Evolutionary conservation across 1,140 invertebrate genomes (phyloP), one percentile per base, ranked within the genome.

Genomic region (Conus betulinus): DNA sequence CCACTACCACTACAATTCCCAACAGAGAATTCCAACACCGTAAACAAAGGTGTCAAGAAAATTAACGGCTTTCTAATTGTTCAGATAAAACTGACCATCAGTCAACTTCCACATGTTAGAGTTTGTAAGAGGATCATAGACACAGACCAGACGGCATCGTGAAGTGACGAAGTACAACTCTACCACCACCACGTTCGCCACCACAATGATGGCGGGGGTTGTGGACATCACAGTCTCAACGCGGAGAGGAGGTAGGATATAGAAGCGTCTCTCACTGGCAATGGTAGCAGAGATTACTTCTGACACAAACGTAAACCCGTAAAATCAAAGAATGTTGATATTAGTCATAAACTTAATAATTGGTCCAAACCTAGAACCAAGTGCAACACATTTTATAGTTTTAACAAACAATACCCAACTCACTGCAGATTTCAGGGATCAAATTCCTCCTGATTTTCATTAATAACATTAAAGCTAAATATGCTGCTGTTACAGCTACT

Each of bases 231-330:
- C 63, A 23, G 84, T 85, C 51, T 85, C 51, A n/a, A 67, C 52
- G 67, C 67, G 84, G 17, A 85, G 84, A 74, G 84, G 84, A 10
- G n/a, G 51, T n/a, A 74, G 51, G 84, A 85, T 85, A 15, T 67
- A 85, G 63, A 85, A 85, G 53, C 84, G 76, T 85, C 84, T 67
- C 51, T 85, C 84, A 27, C 84, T 85, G 63, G 84, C 63, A 20
- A 85, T 85, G 67, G 76, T 63, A 67, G 71, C 84, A 15, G 84
- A 85, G 13, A 85, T 51, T 5, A 85, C 27, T 13, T 51, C 27
- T 17, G 84, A 74, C 11, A 63, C 84, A 63, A 63, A 85, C 6
- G 84, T 10, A 3, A 85, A 51, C 5, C 84, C 84, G 63, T 74
- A 85, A 13, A 76, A 76, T 53, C 84, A 51, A 17, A 53, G 27